A percentile compares a stretch with the other conserved stretches of the same genome.
phyloP scores from a whole-genome alignment of 2,888 invertebrate genomes.

The Buathra laborator region DNA sequence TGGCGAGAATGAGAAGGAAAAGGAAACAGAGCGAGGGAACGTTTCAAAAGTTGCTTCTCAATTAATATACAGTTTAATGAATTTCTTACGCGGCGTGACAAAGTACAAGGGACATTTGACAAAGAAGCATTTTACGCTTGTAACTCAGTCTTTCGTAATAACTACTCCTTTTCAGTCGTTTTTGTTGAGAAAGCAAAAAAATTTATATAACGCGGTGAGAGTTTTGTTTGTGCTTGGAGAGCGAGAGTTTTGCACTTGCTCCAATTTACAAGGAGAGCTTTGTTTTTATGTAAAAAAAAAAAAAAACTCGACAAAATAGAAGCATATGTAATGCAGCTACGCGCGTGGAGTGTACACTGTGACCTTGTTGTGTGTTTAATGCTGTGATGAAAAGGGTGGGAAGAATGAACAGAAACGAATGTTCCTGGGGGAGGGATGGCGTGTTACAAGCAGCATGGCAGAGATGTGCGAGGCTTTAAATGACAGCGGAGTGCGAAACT shows the following conservation, averaged over 20 bases:
- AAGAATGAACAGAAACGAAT: conserved; percentile 25
- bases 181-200: neutral
- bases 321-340: neutral
- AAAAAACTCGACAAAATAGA: neutral
- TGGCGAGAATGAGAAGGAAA: neutral
- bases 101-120: neutral
- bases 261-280: neutral
- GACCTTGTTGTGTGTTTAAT: conserved; percentile 6
- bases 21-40: neutral
- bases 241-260: neutral
- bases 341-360: conserved; percentile 1
- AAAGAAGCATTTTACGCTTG: neutral
- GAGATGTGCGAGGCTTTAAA: conserved; percentile 77
- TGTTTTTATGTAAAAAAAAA: neutral
- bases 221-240: neutral
- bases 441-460: conserved; percentile 61
- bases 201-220: neutral
- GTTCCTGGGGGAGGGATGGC: conserved; percentile 6
- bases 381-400: conserved; percentile 46
- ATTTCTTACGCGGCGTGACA: neutral
- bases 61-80: conserved; percentile 16
- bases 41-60: neutral
- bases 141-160: too few species aligned
- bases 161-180: too few species aligned
- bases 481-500: conserved; percentile 74